Percentiles rank a stretch among this genome's conserved stretches.
These are phyloP conservation scores for Meteorus sp. DNA, from an alignment of 1,140 invertebrate species.

Conservation along the genomic window DNA sequence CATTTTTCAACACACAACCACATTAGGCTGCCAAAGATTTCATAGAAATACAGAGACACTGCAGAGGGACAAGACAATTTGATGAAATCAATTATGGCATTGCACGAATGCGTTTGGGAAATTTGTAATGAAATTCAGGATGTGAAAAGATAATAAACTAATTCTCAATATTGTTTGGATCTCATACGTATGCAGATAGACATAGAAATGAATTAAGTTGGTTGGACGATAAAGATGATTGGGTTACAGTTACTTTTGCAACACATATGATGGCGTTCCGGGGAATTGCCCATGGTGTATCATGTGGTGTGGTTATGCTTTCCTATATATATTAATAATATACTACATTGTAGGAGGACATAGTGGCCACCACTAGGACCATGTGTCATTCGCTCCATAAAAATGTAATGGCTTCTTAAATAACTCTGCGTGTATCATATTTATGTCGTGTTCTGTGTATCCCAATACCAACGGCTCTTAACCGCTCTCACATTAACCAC, in stretches of 20 bases:
- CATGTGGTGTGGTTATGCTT: too few species aligned
- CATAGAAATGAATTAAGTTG: constrained; percentile 4
- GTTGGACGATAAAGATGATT: constrained; percentile 19
- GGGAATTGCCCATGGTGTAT: constrained; percentile 31
- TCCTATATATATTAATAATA: constrained; percentile 28
- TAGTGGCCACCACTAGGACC: constrained; percentile 27
- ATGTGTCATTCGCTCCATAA: constrained; percentile 42
- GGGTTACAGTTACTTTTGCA: constrained; percentile 22
- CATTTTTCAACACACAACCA: too few species aligned
- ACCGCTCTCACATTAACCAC: too few species aligned
- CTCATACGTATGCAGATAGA: neutral
- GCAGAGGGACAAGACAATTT: too few species aligned
- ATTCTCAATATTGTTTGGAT: too few species aligned
- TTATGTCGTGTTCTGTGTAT: constrained; percentile 35
- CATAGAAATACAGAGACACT: too few species aligned
- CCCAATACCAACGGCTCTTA: neutral
- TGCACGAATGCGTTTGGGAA: too few species aligned
- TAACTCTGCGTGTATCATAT: constrained; percentile 38
- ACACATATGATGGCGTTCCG: constrained; percentile 33
- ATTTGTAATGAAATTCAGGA: too few species aligned
- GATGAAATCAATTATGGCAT: too few species aligned
- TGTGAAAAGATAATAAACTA: too few species aligned
- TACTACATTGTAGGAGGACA: too few species aligned
- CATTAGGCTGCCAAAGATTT: too few species aligned
- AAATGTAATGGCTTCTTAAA: constrained; percentile 45